A percentile compares a stretch with the other conserved stretches of the same genome.
phyloP scores from a whole-genome alignment of 2,797 vertebrate genomes.

The Capromys pilorides region DNA sequence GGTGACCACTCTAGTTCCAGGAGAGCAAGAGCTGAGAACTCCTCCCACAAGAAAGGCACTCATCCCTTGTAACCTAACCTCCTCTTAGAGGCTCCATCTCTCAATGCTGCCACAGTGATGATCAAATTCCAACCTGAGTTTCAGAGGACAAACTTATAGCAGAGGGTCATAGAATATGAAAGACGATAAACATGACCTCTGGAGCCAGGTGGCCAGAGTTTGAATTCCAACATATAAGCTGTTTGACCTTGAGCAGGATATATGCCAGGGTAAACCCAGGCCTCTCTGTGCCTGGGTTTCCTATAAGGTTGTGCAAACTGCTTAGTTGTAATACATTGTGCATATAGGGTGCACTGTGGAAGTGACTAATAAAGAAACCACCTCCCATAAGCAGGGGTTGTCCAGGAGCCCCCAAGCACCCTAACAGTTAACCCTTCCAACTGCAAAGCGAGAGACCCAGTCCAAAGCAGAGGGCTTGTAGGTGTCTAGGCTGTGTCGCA shows the following conservation, averaged over 20 bases:
- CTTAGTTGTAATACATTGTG: not conserved
- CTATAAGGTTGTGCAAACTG: not conserved
- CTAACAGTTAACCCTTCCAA: not conserved
- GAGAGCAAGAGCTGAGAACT: not conserved
- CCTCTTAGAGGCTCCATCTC: not conserved
- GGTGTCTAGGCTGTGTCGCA: not conserved
- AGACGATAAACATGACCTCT: not conserved
- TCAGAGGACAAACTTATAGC: not conserved
- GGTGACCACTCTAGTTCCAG: not conserved
- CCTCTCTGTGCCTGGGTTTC: not conserved
- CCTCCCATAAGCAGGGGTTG: not conserved
- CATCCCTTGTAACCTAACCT: not conserved
- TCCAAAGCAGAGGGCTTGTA: not conserved
- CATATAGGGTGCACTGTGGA: rapidly evolving
- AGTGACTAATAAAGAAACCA: not conserved
- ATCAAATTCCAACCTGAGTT: no score
- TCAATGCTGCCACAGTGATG: not conserved
- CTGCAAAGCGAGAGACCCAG: rapidly evolving
- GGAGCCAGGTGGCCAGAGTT: not conserved
- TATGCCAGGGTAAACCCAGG: no score
- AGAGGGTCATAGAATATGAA: not conserved
- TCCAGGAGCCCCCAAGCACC: not conserved
- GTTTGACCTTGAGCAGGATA: not conserved
- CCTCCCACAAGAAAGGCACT: not conserved
- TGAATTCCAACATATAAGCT: not conserved